Base-by-base conservation (phyloP, 2,113 vertebrate genomes). In the Zosterops lateralis region DNA sequence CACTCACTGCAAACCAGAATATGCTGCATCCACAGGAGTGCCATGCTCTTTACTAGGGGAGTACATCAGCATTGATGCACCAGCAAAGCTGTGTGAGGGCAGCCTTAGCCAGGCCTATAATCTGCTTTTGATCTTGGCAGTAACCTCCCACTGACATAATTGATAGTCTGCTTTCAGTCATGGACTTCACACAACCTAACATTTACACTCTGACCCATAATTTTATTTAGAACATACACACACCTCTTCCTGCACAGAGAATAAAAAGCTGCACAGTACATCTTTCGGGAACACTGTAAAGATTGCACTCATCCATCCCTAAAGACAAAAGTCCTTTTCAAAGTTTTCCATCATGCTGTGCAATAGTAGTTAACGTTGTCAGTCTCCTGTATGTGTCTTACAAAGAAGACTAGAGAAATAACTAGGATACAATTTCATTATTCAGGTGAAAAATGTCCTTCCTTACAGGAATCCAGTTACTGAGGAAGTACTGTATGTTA, bases 111-210 rank as follows among this genome's bases (percentile, higher is more conserved):
- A 92, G 71, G 64, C 78, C 87, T 95, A 40, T 92, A 96, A 95
- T 87, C 91, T 91, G 40, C 62, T 70, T 80, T 31, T 76, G 91
- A 54, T 87, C 66, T 60, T 45, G 84, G 89, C 82, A 95, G 77
- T 51, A 77, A 89, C 48, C 51, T 92, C 82, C 91, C 78, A 85
- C 87, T 71, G 91, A 51, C 67, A 92, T 90, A 96, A 95, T 60
- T 92, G 88, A 80, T 95, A 83, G 67, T 83, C 78, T 94, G 68
- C 56, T 81, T 87, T 88, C 83, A 71, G 58, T 51, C 50, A 42
- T 7, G 48, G 82, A 67, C 62, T 87, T 82, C 78, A 62, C n/a
- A 47, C 24, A 83, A 16, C 84, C 92, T 76, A 80, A 48, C 80
- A 88, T 93, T 95, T 93, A 94, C 44, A 70, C 54, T 38, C 65